These are phyloP conservation scores for Xyrichtys novacula DNA, from an alignment of 2,797 vertebrate species.

Conservation along the genomic window DNA sequence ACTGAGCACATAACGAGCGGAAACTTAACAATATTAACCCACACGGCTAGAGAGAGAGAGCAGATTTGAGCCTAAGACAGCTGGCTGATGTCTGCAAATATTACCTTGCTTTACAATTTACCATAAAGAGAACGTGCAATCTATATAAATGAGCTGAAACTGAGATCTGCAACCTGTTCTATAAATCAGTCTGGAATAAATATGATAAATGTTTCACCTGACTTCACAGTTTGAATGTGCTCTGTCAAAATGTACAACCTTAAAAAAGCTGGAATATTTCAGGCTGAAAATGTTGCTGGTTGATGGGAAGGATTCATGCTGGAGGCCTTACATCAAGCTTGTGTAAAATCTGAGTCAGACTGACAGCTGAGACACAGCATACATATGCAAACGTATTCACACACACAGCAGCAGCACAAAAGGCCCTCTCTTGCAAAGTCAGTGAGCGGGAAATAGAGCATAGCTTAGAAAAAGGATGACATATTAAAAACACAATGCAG, in stretches of 20 bases:
- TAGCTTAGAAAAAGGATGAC: neutral
- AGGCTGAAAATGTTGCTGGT: neutral
- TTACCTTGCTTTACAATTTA: too few species aligned
- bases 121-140: too few species aligned
- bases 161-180: too few species aligned
- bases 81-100: too few species aligned
- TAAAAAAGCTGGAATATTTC: neutral
- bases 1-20: slow-evolving; percentile 20
- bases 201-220: too few species aligned
- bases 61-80: neutral
- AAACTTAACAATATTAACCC: slow-evolving; percentile 8
- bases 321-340: slow-evolving; percentile 1
- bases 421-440: neutral
- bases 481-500: neutral
- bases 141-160: too few species aligned
- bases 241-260: neutral
- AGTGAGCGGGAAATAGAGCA: neutral
- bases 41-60: slow-evolving; percentile 9
- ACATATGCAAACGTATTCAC: slow-evolving; percentile 39
- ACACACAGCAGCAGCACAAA: slow-evolving; percentile 17
- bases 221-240: too few species aligned
- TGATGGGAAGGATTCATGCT: neutral
- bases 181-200: too few species aligned
- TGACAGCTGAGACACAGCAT: slow-evolving; percentile 29
- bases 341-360: neutral